A percentile compares a stretch with the other conserved stretches of the same genome.
Conservation (phyloP, 2,797 vertebrate species). For the Alfaro cultratus region DNA sequence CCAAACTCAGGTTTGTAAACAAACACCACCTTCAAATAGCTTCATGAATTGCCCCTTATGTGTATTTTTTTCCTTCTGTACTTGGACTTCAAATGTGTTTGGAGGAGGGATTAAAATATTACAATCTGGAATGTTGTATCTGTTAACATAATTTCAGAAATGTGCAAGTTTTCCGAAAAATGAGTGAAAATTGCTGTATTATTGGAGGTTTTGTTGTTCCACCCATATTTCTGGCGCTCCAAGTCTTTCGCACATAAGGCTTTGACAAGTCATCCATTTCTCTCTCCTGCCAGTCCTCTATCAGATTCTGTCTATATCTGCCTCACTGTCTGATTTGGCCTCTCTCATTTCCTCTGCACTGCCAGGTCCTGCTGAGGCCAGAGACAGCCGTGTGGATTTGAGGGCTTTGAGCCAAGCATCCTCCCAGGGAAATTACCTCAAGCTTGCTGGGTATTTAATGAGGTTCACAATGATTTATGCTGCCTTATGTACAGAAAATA, state of each 20-base stretch:
- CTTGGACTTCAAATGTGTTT: background rate
- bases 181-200: background rate
- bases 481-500: constrained; percentile 65
- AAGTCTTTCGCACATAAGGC: background rate
- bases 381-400: constrained; percentile 58
- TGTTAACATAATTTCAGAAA: background rate
- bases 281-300: constrained; percentile 36
- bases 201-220: constrained; percentile 3
- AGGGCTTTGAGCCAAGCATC: constrained; percentile 58
- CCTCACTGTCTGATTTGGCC: constrained; percentile 8
- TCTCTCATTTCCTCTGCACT: constrained; percentile 22
- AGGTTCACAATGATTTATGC: constrained; percentile 74
- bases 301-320: constrained; percentile 46
- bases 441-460: constrained; percentile 69
- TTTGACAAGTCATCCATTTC: constrained; percentile 44
- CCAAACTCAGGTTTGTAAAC: background rate
- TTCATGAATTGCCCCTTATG: background rate
- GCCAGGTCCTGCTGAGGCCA: constrained; percentile 52
- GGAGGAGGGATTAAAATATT: background rate
- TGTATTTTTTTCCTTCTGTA: background rate
- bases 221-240: background rate
- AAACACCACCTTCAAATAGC: background rate
- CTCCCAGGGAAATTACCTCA: constrained; percentile 66
- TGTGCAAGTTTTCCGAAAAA: constrained; percentile 4
- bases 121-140: background rate